These are phyloP conservation scores for Spialia ferax DNA, from an alignment of 2,888 invertebrate species.

Conservation along the genomic window DNA sequence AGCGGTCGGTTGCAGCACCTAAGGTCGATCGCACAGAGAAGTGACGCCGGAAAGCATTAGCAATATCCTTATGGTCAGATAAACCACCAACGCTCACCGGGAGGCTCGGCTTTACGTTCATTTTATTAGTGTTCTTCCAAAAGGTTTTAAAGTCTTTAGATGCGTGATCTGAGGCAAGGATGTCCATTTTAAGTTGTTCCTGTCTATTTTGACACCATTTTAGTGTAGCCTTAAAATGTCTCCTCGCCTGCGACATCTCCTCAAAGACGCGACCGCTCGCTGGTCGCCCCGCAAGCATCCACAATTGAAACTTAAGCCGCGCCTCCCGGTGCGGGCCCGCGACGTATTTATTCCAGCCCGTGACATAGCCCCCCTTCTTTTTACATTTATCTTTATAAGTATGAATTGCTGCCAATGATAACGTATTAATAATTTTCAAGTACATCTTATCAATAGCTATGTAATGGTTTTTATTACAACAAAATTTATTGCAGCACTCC, in stretches of 20 bases:
- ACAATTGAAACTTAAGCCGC: not conserved
- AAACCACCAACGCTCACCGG: not conserved
- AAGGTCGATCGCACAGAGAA: not conserved
- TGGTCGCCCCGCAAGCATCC: not conserved
- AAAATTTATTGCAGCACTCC: not conserved
- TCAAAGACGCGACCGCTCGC: not conserved
- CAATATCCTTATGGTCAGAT: not conserved
- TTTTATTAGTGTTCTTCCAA: not conserved
- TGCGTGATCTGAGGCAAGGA: not conserved
- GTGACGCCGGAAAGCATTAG: not conserved
- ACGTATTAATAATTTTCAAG: not conserved
- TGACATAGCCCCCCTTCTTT: not conserved
- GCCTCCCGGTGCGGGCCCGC: not conserved
- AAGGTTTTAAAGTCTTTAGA: not conserved
- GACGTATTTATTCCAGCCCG: not conserved
- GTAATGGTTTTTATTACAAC: not conserved
- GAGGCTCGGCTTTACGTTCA: not conserved
- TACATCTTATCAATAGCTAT: not conserved
- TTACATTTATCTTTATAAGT: not conserved
- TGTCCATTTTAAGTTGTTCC: not conserved
- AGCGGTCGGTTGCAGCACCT: not conserved
- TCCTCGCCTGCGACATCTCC: not conserved
- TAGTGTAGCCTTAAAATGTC: not conserved
- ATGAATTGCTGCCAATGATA: not conserved
- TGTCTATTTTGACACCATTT: not conserved